Evolutionary conservation across 2,888 invertebrate genomes (phyloP).

Genomic region (Drosophila anomalata): DNA sequence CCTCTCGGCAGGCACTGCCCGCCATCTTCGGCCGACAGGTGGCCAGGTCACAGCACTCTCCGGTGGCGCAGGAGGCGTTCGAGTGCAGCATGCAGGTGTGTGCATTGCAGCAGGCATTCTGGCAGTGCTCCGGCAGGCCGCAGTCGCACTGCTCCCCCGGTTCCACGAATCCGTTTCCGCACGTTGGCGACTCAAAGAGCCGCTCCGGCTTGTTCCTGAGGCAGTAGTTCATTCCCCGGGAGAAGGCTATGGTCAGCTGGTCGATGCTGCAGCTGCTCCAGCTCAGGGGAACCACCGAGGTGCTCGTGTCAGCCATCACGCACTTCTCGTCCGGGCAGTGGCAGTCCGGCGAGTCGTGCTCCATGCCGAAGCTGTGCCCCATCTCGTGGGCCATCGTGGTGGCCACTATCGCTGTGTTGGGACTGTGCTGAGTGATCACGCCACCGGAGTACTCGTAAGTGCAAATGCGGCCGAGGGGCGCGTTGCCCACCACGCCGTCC

Average conservation of each 20-base stretch:
- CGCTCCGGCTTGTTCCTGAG: slow-evolving; percentile 93
- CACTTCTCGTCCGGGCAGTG: slow-evolving; percentile 94
- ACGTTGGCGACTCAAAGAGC: slow-evolving; percentile 93
- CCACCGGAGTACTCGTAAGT: slow-evolving; percentile 98
- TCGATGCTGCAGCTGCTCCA: slow-evolving; percentile 98
- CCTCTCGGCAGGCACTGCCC: slow-evolving; percentile 90
- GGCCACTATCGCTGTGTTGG: slow-evolving; percentile 94
- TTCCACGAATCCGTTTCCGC: slow-evolving; percentile 98
- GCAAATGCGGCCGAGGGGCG: slow-evolving; percentile 97
- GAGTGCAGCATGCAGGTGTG: slow-evolving; percentile 92
- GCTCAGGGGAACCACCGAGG: slow-evolving; percentile 91
- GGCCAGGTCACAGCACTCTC: slow-evolving; percentile 95
- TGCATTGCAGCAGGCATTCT: slow-evolving; percentile 93
- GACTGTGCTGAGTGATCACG: slow-evolving; percentile 96
- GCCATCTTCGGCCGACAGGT: slow-evolving; percentile 85
- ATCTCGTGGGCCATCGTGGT: slow-evolving; percentile 99
- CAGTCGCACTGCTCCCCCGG: slow-evolving; percentile 98
- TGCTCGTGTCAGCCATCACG: slow-evolving; percentile 98
- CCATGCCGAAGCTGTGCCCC: slow-evolving; percentile 99
- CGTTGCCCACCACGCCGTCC: slow-evolving; percentile 98
- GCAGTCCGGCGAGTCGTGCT: slow-evolving; percentile 95
- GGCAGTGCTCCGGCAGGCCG: slow-evolving; percentile 90
- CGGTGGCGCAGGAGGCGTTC: slow-evolving; percentile 98
- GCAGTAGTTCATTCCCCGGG: slow-evolving; percentile 98
- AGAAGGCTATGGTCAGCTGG: slow-evolving; percentile 94